Base-by-base conservation (phyloP, 2,888 invertebrate species). In the Rhingia campestris region DNA sequence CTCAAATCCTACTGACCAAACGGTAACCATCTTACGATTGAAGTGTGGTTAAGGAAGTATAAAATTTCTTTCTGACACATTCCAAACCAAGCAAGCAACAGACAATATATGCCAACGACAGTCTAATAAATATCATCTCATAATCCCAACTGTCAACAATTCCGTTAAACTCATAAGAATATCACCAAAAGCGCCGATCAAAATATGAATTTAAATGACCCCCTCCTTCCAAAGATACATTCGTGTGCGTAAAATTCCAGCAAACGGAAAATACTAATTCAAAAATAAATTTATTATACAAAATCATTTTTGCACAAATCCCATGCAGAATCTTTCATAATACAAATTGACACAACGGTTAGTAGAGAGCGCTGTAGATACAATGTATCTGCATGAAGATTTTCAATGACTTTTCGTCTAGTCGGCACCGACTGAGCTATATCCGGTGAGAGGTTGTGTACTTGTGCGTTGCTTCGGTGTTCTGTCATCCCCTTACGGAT, bases 81-180 rank as follows among this genome's bases (percentile, higher is more conserved):
- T 4, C 5, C 1, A 45, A 45, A 12, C 12, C 5, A 45, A 45
- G n/a, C n/a, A 6, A 30, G 51, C 33, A 30, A 32, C 32, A 32
- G 32, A 30, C 4, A 53, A 33, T 12, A 0, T 43, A n/a, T 6
- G 22, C 33, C 43, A 56, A 12, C 32, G 45, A 47, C 45, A 56
- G 22, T 51, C 47, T 69, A 30, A 51, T 47, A 47, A 51, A 61
- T 43, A 72, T 2, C 41, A 35, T 72, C 12, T 53, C 32, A 45
- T 63, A 45, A 63, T 63, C 63, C 35, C 39, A 73, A 45, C 63
- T 73, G 73, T 73, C 72, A 63, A 53, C 72, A 53, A 45, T 43
- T 5, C 43, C 4, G 53, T 72, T 51, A 72, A 72, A 61, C 43
- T 43, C 61, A 61, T 35, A 61, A 43, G 10, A 33, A 45, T 43